Evolutionary conservation across 2,797 vertebrate genomes (phyloP).

Genomic region (Scyliorhinus canicula): DNA sequence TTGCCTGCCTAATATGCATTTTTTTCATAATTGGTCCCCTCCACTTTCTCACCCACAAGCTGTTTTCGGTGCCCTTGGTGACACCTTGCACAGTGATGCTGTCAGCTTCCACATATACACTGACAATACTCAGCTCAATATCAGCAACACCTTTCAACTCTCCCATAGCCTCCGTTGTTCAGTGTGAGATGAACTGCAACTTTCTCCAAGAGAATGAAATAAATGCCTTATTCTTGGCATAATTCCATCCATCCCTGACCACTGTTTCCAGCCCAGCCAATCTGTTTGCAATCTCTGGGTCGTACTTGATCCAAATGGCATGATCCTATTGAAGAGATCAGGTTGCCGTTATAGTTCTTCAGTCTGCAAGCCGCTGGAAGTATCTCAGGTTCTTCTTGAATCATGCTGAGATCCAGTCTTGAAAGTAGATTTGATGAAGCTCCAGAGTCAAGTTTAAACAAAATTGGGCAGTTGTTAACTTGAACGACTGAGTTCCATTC

Average conservation of each 20-base stretch:
- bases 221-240: neutral
- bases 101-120: neutral
- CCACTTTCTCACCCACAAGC: neutral
- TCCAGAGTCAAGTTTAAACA: too few relatives aligned
- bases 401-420: too few relatives aligned
- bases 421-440: too few relatives aligned
- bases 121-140: neutral
- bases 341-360: too few relatives aligned
- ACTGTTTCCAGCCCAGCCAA: neutral
- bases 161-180: neutral
- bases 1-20: too few relatives aligned
- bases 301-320: neutral
- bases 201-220: neutral
- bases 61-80: neutral
- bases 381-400: too few relatives aligned
- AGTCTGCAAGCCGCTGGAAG: too few relatives aligned
- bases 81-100: neutral
- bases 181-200: neutral
- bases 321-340: too few relatives aligned
- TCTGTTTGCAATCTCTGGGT: neutral
- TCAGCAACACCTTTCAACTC: neutral
- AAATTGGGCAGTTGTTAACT: too few relatives aligned
- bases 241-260: neutral
- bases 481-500: too few relatives aligned
- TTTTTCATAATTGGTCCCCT: neutral